These are phyloP conservation scores for Felis chaus DNA, from an alignment of 2,113 vertebrate species.

Conservation along the genomic window DNA sequence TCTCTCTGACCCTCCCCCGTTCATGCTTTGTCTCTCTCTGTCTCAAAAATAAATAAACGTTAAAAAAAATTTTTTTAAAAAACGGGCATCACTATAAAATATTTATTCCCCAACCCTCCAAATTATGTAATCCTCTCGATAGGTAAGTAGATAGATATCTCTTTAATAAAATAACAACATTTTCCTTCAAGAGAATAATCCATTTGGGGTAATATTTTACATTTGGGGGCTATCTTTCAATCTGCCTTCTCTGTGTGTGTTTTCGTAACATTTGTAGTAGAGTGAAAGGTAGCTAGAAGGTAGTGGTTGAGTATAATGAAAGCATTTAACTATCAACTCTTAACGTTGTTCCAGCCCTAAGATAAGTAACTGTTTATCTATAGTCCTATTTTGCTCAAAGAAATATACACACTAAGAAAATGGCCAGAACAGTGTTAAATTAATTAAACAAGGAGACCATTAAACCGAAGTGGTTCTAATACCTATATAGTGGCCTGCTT, in stretches of 20 bases:
- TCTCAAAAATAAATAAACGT: too few relatives aligned
- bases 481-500: neutral
- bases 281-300: neutral
- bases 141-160: neutral
- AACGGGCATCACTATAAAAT: neutral
- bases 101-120: neutral
- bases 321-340: neutral
- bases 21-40: too few relatives aligned
- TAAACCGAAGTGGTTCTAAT: neutral
- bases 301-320: neutral
- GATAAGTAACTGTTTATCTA: neutral
- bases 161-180: conserved; percentile 34
- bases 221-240: neutral
- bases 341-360: neutral
- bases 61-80: too few relatives aligned
- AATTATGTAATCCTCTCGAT: neutral
- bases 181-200: conserved; percentile 18
- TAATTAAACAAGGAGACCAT: neutral
- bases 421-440: neutral
- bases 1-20: too few relatives aligned
- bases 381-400: neutral
- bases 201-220: conserved; percentile 2
- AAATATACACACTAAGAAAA: neutral
- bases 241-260: neutral
- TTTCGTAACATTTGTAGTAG: neutral